These are phyloP conservation scores for Diprion similis DNA, from an alignment of 1,140 invertebrate species.

Conservation along the genomic window DNA sequence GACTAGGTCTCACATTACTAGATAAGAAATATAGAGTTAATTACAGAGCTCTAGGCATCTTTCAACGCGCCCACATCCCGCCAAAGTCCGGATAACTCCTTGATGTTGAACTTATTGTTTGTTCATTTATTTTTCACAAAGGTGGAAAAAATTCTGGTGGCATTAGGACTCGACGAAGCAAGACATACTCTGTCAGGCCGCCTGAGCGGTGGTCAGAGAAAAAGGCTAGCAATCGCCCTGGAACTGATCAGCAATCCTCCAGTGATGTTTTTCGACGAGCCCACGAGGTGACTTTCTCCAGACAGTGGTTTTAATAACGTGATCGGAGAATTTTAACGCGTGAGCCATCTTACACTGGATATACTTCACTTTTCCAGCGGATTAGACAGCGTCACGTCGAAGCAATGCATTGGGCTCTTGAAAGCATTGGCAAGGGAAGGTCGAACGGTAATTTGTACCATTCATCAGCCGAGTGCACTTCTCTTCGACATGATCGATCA, in stretches of 20 bases:
- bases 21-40: too few relatives aligned
- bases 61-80: too few relatives aligned
- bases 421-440: conserved; percentile 81
- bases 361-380: conserved; percentile 68
- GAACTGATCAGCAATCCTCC: conserved; percentile 88
- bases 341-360: too few relatives aligned
- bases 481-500: conserved; percentile 92
- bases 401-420: conserved; percentile 79
- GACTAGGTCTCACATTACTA: too few relatives aligned
- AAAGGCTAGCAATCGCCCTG: conserved; percentile 87
- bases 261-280: conserved; percentile 92
- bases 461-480: conserved; percentile 90
- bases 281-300: conserved; percentile 76
- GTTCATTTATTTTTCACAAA: conserved; percentile 47
- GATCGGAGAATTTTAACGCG: too few relatives aligned
- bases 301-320: too few relatives aligned
- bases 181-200: conserved; percentile 73
- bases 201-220: conserved; percentile 87
- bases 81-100: too few relatives aligned
- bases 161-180: conserved; percentile 72
- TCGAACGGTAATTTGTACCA: conserved; percentile 83
- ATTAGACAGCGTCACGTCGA: conserved; percentile 84
- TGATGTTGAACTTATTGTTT: not conserved
- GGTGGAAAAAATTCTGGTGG: conserved; percentile 76
- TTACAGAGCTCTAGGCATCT: too few relatives aligned